Conservation (phyloP, 2,888 invertebrate species). For the Melieria omissa region DNA sequence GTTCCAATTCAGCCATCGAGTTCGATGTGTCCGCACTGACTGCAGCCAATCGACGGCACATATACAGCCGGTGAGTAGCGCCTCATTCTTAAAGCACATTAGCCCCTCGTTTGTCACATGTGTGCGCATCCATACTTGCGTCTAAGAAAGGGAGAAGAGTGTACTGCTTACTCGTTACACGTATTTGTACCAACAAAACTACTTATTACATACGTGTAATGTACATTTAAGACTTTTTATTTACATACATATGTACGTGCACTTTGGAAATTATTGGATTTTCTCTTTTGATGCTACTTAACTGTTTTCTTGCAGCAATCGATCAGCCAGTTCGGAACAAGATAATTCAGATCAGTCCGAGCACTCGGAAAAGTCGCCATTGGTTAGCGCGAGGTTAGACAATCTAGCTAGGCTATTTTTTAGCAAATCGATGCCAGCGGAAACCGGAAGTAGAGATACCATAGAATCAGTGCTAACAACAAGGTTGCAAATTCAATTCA, state of each 20-base stretch:
- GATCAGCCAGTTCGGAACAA: conserved; percentile 74
- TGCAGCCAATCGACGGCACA: conserved; percentile 74
- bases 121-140: too few species aligned
- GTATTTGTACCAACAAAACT: too few species aligned
- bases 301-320: conserved; percentile 62
- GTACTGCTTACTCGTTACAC: too few species aligned
- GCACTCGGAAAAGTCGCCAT: conserved; percentile 73
- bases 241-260: too few species aligned
- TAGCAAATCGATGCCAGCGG: conserved; percentile 70
- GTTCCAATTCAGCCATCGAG: conserved; percentile 78
- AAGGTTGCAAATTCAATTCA: conserved; percentile 56
- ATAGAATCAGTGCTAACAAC: conserved; percentile 67
- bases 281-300: conserved; percentile 24
- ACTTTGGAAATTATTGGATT: too few species aligned
- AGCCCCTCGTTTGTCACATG: too few species aligned
- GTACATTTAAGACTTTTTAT: too few species aligned
- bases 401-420: conserved; percentile 81
- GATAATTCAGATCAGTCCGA: conserved; percentile 68
- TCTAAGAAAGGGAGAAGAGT: too few species aligned
- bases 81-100: too few species aligned
- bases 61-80: conserved; percentile 69
- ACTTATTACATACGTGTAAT: too few species aligned
- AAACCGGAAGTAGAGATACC: conserved; percentile 67
- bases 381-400: conserved; percentile 79
- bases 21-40: conserved; percentile 73